These are phyloP conservation scores for Hypena proboscidalis DNA, from an alignment of 2,888 invertebrate genomes.

Conservation along the genomic window DNA sequence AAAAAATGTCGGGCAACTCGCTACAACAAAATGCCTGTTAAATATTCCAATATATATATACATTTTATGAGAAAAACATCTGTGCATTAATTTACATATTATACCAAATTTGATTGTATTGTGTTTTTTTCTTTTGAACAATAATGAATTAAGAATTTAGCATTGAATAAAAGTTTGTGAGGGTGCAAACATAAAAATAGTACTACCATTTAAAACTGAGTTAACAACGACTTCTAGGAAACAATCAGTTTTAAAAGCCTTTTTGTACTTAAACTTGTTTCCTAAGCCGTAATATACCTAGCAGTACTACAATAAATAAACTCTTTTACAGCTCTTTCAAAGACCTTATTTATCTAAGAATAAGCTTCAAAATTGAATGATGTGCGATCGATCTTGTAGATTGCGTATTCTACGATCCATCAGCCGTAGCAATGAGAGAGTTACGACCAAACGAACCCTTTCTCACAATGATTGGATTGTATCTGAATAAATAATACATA, in stretches of 20 bases:
- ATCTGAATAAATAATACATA: constrained; percentile 15
- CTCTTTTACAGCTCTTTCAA: background rate
- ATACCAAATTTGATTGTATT: too few species aligned
- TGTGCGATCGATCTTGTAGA: constrained; percentile 23
- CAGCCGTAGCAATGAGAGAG: constrained; percentile 29
- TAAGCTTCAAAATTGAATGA: constrained; percentile 34
- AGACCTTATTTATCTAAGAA: constrained; percentile 7
- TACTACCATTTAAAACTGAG: background rate
- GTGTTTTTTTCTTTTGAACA: too few species aligned
- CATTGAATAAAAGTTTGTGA: too few species aligned
- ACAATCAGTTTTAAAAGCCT: background rate
- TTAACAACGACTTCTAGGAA: background rate
- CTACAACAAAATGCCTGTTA: too few species aligned
- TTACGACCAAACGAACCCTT: constrained; percentile 24
- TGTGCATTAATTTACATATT: too few species aligned
- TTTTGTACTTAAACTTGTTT: too few species aligned
- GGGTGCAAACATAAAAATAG: too few species aligned
- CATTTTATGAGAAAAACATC: too few species aligned
- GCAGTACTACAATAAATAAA: background rate
- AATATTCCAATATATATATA: too few species aligned
- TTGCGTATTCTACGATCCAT: constrained; percentile 32
- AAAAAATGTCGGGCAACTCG: too few species aligned
- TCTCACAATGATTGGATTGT: constrained; percentile 25
- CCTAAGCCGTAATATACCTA: background rate
- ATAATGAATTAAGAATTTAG: too few species aligned